phyloP scores from a whole-genome alignment of 2,888 invertebrate species.

The Lottia gigantea region DNA sequence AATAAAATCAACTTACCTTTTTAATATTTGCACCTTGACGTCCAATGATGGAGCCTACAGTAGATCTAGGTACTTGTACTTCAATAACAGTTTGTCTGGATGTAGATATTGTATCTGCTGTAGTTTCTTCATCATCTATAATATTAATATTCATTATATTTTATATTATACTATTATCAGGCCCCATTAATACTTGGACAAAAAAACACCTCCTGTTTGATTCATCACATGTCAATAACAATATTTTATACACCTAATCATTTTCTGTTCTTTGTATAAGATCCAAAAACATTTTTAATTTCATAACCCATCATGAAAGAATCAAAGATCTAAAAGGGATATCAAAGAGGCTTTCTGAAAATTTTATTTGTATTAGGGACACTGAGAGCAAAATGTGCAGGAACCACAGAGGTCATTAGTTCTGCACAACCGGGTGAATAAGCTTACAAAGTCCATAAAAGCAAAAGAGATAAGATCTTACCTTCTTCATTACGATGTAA shows the following conservation, averaged over 20 bases:
- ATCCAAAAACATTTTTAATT: too few relatives aligned
- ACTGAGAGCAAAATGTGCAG: too few relatives aligned
- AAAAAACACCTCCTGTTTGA: too few relatives aligned
- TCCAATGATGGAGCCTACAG: constrained; percentile 71
- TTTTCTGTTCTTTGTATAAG: neutral
- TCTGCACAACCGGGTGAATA: too few relatives aligned
- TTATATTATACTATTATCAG: too few relatives aligned
- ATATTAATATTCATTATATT: neutral
- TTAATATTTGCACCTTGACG: constrained; percentile 82
- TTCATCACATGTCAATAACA: neutral
- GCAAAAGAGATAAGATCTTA: constrained; percentile 18
- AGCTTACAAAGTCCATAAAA: neutral
- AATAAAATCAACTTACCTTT: constrained; percentile 60
- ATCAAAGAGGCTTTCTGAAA: too few relatives aligned
- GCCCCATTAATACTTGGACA: too few relatives aligned
- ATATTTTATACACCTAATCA: neutral
- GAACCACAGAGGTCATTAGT: too few relatives aligned
- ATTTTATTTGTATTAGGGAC: too few relatives aligned
- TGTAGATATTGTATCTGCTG: constrained; percentile 35
- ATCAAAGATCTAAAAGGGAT: too few relatives aligned
- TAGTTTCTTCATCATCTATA: constrained; percentile 36
- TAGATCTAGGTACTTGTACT: constrained; percentile 67
- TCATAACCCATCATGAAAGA: too few relatives aligned
- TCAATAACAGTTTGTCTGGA: constrained; percentile 62
- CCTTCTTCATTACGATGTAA: constrained; percentile 42